Conservation (phyloP, 2,113 vertebrate genomes). For the Calypte anna region DNA sequence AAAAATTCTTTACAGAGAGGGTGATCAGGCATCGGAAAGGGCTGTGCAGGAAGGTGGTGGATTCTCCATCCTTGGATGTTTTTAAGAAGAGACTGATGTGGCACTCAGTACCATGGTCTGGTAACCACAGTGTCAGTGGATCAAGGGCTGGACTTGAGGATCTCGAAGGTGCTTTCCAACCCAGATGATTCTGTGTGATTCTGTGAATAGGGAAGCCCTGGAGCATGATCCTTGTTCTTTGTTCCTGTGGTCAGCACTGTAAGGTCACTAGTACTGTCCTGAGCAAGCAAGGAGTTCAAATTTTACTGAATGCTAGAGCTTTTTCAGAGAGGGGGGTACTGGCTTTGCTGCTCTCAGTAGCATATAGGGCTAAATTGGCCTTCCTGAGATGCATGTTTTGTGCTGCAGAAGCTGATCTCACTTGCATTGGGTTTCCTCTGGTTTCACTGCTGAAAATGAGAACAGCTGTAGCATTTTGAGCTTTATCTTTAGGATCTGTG, state of each 20-base stretch:
- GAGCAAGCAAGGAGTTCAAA: not conserved
- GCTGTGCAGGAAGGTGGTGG: too few relatives aligned
- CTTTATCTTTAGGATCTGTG: not conserved
- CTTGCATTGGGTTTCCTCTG: not conserved
- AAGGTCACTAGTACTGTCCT: not conserved
- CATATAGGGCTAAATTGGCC: not conserved
- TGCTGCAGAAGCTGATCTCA: not conserved
- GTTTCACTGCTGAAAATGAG: not conserved
- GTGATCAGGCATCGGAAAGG: too few relatives aligned
- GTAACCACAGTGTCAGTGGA: too few relatives aligned
- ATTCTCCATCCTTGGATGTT: too few relatives aligned
- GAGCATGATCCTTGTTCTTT: not conserved
- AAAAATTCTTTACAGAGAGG: too few relatives aligned
- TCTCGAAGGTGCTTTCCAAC: too few relatives aligned
- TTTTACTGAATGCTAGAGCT: not conserved
- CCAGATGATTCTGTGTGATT: too few relatives aligned
- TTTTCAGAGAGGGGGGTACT: not conserved
- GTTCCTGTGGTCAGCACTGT: not conserved
- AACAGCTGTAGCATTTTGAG: accelerated
- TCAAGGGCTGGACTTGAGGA: too few relatives aligned
- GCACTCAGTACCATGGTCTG: too few relatives aligned
- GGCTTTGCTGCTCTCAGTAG: not conserved
- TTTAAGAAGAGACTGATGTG: too few relatives aligned
- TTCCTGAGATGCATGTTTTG: not conserved
- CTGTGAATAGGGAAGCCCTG: not conserved